Evolutionary conservation across 2,113 vertebrate species (phyloP).

Genomic region (Narcine bancroftii): DNA sequence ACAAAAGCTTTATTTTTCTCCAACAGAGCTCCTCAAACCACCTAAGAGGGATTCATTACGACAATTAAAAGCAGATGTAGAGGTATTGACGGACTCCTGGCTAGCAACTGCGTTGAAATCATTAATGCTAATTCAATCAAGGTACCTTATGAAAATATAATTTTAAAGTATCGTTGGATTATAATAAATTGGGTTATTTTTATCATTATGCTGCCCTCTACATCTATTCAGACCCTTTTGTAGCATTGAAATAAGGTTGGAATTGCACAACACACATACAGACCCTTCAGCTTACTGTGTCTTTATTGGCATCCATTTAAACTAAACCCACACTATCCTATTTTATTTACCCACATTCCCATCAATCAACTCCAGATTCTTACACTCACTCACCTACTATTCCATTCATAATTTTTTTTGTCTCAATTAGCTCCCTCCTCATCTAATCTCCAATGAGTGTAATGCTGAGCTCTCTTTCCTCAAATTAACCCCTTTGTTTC

Average conservation of each 20-base stretch:
- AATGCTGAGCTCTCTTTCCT: too few species aligned
- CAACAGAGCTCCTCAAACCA: conserved; percentile 77
- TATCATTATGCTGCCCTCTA: neutral
- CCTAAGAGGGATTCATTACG: conserved; percentile 81
- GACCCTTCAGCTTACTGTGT: too few species aligned
- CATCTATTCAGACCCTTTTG: neutral
- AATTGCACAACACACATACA: too few species aligned
- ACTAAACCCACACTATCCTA: too few species aligned
- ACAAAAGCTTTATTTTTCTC: neutral
- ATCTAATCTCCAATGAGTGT: too few species aligned
- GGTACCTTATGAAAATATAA: conserved; percentile 54
- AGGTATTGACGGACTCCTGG: conserved; percentile 91
- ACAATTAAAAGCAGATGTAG: conserved; percentile 78
- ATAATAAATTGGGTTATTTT: neutral
- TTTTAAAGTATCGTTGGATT: neutral
- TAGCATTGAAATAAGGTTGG: neutral
- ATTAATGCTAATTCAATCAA: conserved; percentile 88
- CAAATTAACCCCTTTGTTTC: too few species aligned
- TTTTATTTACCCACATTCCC: too few species aligned
- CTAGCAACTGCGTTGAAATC: conserved; percentile 89
- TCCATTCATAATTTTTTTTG: too few species aligned
- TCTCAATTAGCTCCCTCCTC: too few species aligned
- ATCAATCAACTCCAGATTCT: too few species aligned
- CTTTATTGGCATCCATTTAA: too few species aligned
- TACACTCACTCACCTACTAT: too few species aligned